Evolutionary conservation across 2,888 invertebrate genomes (phyloP).

Genomic region (Octodonta nipae): DNA sequence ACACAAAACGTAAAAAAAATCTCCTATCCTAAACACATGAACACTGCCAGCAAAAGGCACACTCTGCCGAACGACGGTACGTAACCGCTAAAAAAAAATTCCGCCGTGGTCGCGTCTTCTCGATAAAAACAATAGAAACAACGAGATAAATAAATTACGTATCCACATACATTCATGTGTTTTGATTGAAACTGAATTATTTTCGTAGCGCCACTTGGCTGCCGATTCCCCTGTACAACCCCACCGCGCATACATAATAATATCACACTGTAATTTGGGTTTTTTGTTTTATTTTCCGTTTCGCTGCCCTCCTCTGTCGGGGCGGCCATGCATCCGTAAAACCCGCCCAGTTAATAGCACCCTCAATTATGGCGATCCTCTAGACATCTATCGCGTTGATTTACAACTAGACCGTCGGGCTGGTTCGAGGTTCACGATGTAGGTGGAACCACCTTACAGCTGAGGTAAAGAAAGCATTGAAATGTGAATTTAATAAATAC

Average conservation of each 20-base stretch:
- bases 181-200: constrained; percentile 40
- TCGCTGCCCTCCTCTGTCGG: constrained; percentile 35
- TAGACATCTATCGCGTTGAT: constrained; percentile 20
- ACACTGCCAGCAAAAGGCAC: too few relatives aligned
- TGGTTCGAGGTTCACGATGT: not conserved
- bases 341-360: constrained; percentile 40
- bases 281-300: constrained; percentile 34
- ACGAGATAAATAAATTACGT: constrained; percentile 12
- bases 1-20: too few relatives aligned
- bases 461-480: not conserved
- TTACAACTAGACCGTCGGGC: constrained; percentile 4
- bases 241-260: constrained; percentile 33
- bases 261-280: constrained; percentile 37
- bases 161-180: constrained; percentile 32
- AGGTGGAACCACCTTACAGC: constrained; percentile 14
- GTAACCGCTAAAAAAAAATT: too few relatives aligned
- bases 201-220: constrained; percentile 26
- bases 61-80: too few relatives aligned
- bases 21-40: too few relatives aligned
- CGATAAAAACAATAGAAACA: too few relatives aligned
- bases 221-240: constrained; percentile 31
- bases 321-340: constrained; percentile 39
- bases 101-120: too few relatives aligned
- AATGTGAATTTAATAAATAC: too few relatives aligned
- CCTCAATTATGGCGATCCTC: constrained; percentile 30